Conservation (phyloP, 2,113 vertebrate genomes). For the Aptenodytes patagonicus region DNA sequence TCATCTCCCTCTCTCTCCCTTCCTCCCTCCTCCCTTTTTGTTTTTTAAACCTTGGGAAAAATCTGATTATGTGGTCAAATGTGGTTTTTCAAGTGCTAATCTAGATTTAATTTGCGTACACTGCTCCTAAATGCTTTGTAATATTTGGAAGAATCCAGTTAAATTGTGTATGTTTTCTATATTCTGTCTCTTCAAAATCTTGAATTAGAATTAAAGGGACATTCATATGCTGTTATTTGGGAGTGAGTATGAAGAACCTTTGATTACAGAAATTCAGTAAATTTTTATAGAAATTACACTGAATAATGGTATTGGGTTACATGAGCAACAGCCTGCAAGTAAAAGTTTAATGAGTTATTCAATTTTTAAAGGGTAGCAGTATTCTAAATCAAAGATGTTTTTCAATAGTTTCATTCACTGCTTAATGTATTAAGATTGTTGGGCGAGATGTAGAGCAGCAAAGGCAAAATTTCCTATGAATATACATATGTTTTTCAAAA, state of each 20-base stretch:
- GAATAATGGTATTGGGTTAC: neutral
- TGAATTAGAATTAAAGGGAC: neutral
- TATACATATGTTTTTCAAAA: neutral
- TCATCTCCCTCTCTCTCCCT: neutral
- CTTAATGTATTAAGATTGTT: neutral
- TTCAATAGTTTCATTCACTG: neutral
- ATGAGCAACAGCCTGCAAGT: neutral
- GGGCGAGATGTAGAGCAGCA: neutral
- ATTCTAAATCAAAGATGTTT: neutral
- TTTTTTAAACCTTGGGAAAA: neutral
- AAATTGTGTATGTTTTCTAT: neutral
- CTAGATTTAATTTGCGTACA: neutral
- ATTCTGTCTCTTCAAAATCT: neutral
- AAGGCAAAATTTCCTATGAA: neutral
- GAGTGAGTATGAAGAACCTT: neutral
- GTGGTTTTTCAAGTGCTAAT: neutral
- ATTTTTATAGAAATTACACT: neutral
- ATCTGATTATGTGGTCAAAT: neutral
- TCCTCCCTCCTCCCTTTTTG: neutral
- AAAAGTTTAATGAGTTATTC: neutral
- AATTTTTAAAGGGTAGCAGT: neutral
- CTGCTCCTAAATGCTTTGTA: neutral
- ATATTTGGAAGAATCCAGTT: neutral
- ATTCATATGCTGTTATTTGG: neutral
- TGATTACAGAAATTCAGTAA: neutral